Evolutionary conservation across 1,140 invertebrate species (phyloP).

Genomic region (Caenorhabditis inopinata): DNA sequence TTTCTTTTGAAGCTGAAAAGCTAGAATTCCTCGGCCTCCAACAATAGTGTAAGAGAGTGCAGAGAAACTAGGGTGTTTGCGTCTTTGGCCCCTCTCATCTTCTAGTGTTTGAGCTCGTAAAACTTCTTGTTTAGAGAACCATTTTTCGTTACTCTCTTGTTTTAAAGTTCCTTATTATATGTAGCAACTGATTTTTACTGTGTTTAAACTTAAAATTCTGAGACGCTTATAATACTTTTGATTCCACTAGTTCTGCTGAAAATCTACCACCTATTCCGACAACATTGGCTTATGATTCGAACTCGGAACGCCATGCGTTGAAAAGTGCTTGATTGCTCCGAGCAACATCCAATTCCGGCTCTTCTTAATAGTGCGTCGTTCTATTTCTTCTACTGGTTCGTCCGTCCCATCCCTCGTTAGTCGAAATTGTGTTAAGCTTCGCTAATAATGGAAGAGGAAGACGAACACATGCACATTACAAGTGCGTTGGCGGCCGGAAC

Average conservation of each 20-base stretch:
- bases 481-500: background rate
- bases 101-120: too few species aligned
- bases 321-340: slow-evolving; percentile 23
- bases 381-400: background rate
- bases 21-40: too few species aligned
- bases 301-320: background rate
- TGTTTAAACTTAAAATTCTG: too few species aligned
- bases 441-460: slow-evolving; percentile 12
- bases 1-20: too few species aligned
- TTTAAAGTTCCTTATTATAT: background rate
- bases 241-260: too few species aligned
- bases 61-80: too few species aligned
- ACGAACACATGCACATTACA: slow-evolving; percentile 24
- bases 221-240: too few species aligned
- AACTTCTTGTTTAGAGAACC: too few species aligned
- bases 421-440: slow-evolving; percentile 29
- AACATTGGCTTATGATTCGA: background rate
- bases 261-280: background rate
- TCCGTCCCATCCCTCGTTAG: background rate
- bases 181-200: too few species aligned
- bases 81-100: too few species aligned
- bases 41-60: too few species aligned
- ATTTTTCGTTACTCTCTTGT: too few species aligned
- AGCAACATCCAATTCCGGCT: background rate
- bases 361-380: background rate